phyloP scores from a whole-genome alignment of 2,113 vertebrate species.

The Toxotes chatareus region DNA sequence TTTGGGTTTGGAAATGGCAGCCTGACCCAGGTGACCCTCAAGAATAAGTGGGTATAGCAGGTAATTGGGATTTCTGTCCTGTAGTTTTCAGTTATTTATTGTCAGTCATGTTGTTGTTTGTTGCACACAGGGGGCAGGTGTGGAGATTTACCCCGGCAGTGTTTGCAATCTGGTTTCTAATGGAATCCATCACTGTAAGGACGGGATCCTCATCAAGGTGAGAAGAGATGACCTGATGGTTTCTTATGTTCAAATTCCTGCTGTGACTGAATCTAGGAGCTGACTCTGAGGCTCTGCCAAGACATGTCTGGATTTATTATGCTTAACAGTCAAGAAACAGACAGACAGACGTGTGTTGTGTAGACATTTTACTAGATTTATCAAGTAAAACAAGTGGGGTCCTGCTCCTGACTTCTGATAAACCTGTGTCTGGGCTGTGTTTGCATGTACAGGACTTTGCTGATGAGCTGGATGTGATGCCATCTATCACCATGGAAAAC shows the following conservation, averaged over 20 bases:
- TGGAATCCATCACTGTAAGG: constrained; percentile 95
- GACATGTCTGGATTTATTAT: no score
- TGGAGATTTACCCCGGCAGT: constrained; percentile 96
- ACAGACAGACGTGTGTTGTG: no score
- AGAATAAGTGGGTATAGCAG: no score
- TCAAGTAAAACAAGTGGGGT: no score
- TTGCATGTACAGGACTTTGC: constrained; percentile 88
- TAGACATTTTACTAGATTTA: no score
- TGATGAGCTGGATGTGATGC: constrained; percentile 87
- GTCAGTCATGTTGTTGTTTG: background rate
- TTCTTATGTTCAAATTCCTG: no score
- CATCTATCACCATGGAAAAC: constrained; percentile 93
- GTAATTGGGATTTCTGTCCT: background rate
- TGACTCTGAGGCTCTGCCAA: no score
- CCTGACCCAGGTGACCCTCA: no score
- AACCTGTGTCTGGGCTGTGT: background rate
- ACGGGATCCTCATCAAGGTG: constrained; percentile 97
- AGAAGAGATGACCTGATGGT: constrained; percentile 8
- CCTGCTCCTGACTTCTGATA: background rate
- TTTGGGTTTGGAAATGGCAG: no score
- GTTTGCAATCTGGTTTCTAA: constrained; percentile 88
- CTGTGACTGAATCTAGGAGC: no score
- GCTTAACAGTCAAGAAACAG: no score
- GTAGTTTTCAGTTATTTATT: background rate
- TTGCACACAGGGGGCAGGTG: constrained; percentile 89